Evolutionary conservation across 1,140 invertebrate genomes (phyloP), one percentile per base, ranked within the genome.

Genomic region (Anagrus nilaparvatae): DNA sequence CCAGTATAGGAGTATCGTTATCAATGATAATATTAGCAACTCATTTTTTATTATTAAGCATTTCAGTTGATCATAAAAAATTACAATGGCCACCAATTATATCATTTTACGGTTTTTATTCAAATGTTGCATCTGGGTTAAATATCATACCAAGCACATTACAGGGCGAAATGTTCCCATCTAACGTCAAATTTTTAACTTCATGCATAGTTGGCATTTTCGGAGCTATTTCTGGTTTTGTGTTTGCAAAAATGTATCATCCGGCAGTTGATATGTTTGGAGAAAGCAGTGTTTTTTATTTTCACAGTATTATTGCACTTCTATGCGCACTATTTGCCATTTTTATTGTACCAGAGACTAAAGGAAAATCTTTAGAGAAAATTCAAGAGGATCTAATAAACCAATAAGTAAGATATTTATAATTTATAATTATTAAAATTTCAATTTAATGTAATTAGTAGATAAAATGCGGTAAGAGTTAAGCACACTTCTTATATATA

Each of bases 331-430:
- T 81, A 14, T 87, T 79, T 53, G 72, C 79, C 28, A 61, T 78
- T 21, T 62, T 73, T 6, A 64, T 73, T 20, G 65, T 87, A 18
- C 82, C 83, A 0, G 86, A 90, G 65, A 89, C 85, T 0, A 88
- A 87, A 61, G 82, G 81, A 10, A 84, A 82, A 58, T 78, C 78
- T 2, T 71, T 87, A 1, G 51, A 58, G 30, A 53, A 61, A 41
- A 61, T 63, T 40, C 59, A 61, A 40, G 49, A 54, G 9, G 40
- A 43, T 13, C 9, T 40, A 6, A 40, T 32, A 50, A n/a, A n/a
- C n/a, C n/a, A n/a, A n/a, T n/a, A n/a, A n/a, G n/a, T n/a, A n/a
- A n/a, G n/a, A n/a, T n/a, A n/a, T n/a, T n/a, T n/a, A n/a, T n/a
- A n/a, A n/a, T n/a, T n/a, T n/a, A n/a, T n/a, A n/a, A n/a, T n/a